Conservation (phyloP, 1,140 invertebrate genomes). For the Scaptomyza montana region DNA sequence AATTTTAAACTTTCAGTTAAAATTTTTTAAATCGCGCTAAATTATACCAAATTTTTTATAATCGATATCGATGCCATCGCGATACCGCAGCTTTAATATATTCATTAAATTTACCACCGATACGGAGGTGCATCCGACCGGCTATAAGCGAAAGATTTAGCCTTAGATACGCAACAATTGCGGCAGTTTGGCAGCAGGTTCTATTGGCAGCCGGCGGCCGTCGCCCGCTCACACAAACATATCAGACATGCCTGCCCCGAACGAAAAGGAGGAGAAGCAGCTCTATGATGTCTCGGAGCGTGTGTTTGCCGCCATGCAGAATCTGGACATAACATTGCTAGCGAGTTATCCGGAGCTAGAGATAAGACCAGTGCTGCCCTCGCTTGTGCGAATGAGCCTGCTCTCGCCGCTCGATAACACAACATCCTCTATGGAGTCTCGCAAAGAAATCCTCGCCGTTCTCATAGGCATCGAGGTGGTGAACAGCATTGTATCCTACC, state of each 20-base stretch:
- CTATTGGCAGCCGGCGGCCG: neutral
- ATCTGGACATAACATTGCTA: constrained; percentile 90
- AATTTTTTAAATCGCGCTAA: neutral
- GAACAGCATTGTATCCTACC: constrained; percentile 95
- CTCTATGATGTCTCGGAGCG: constrained; percentile 71
- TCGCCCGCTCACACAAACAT: neutral
- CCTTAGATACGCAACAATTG: constrained; percentile 15
- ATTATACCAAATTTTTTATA: neutral
- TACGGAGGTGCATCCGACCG: constrained; percentile 11
- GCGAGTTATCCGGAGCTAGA: constrained; percentile 88
- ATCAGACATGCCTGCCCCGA: neutral
- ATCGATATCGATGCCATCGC: constrained; percentile 15
- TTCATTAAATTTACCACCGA: neutral
- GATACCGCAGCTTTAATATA: neutral
- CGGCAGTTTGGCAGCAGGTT: constrained; percentile 29
- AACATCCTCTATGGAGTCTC: constrained; percentile 90
- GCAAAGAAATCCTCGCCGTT: constrained; percentile 94
- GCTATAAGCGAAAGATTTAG: neutral
- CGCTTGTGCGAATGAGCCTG: constrained; percentile 95
- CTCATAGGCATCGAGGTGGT: constrained; percentile 96
- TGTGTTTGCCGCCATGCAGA: constrained; percentile 91
- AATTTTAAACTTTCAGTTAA: too few relatives aligned
- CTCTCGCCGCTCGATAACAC: constrained; percentile 95
- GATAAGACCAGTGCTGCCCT: constrained; percentile 95
- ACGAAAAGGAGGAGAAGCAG: neutral